phyloP scores from a whole-genome alignment of 2,797 vertebrate species.

The Sebastes dallii region DNA sequence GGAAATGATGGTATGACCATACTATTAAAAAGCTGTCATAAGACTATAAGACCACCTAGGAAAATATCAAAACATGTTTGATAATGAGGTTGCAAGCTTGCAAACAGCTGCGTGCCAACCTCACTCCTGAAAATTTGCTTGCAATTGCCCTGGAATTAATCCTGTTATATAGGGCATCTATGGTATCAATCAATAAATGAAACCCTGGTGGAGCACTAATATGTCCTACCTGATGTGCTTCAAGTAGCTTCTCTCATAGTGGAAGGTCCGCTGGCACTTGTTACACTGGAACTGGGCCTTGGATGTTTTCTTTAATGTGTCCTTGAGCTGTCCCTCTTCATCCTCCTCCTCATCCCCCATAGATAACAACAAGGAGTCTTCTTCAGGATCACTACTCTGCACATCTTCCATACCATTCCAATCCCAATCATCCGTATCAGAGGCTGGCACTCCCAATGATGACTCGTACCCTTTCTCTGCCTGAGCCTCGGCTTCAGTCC shows the following conservation, averaged over 20 bases:
- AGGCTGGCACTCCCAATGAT: background rate
- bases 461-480: slow-evolving; percentile 2
- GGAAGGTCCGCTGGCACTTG: slow-evolving; percentile 90
- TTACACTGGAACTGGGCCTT: slow-evolving; percentile 87
- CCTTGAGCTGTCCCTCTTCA: slow-evolving; percentile 14
- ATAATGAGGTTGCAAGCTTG: background rate
- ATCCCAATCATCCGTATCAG: slow-evolving; percentile 37
- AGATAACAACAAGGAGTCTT: slow-evolving; percentile 29
- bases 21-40: background rate
- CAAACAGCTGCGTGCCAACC: background rate
- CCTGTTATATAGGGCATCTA: background rate
- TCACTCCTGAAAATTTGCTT: background rate
- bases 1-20: background rate
- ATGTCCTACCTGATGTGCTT: slow-evolving; percentile 88
- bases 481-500: slow-evolving; percentile 8
- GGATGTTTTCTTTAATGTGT: slow-evolving; percentile 45
- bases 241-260: slow-evolving; percentile 95
- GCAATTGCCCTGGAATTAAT: background rate
- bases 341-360: slow-evolving; percentile 31
- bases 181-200: background rate
- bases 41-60: background rate
- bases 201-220: background rate
- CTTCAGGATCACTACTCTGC: slow-evolving; percentile 31
- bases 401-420: slow-evolving; percentile 16
- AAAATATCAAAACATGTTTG: background rate